Conservation (phyloP, 2,113 vertebrate genomes). For the Pteropus alecto region DNA sequence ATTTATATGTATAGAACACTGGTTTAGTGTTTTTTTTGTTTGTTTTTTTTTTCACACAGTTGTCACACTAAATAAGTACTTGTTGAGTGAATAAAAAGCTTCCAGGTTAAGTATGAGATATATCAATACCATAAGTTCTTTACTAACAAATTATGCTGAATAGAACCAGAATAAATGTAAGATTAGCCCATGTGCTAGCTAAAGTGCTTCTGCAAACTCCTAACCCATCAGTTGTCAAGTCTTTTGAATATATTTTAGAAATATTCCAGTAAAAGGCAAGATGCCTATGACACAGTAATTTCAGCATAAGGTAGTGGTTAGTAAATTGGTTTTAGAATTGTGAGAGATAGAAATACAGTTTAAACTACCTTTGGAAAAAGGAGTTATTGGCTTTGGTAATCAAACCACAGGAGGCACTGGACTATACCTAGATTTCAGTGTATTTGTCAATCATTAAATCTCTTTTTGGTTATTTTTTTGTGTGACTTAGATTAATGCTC, state of each 20-base stretch:
- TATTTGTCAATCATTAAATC: background rate
- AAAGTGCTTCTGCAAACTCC: background rate
- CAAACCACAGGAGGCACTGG: background rate
- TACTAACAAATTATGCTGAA: background rate
- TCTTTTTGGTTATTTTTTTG: constrained; percentile 4
- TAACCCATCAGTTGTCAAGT: background rate
- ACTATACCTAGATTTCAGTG: background rate
- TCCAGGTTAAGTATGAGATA: background rate
- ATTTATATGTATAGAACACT: background rate
- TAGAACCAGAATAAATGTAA: background rate
- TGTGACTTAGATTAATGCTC: constrained; percentile 4
- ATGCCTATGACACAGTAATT: background rate
- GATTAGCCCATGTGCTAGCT: background rate
- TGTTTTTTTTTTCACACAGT: background rate
- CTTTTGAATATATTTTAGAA: constrained; percentile 45
- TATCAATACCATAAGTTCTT: background rate
- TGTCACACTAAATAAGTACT: background rate
- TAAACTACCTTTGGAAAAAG: background rate
- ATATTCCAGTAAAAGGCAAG: background rate
- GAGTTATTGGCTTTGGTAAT: background rate
- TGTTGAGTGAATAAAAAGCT: constrained; percentile 15
- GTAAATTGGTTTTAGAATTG: constrained; percentile 10
- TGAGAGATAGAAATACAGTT: background rate
- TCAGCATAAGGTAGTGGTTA: background rate
- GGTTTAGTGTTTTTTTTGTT: background rate